Base-by-base conservation (phyloP, 2,888 invertebrate genomes). In the Cryptocheilus praepositus region DNA sequence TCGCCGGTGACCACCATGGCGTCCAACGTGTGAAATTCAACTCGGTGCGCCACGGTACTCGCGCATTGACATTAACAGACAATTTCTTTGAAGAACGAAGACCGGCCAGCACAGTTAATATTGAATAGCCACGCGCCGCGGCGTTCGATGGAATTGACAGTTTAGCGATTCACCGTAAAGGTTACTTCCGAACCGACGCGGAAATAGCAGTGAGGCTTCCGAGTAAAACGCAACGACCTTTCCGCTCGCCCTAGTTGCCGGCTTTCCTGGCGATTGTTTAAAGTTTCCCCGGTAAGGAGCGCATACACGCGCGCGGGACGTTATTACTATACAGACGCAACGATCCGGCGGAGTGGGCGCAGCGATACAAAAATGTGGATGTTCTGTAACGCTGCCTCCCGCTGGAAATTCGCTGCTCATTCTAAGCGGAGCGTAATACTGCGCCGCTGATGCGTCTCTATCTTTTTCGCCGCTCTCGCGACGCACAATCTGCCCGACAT, bases 271-370 rank as follows among this genome's bases (percentile, higher is more conserved):
- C 18, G 68, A 53, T 64, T 69, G 54, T 61, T 64, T 56, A 74
- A 77, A 74, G 67, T 77, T 70, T 57, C 56, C 56, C 11, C 18
- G 22, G 58, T 46, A 36, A n/a, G 63, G 66, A 66, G 62, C 74
- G 62, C 57, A 56, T 67, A 25, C 5, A 25, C 25, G 25, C 25
- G 25, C 25, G 25, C 25, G 25, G 25, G 69, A 74, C 71, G 77
- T 77, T 77, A 77, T 74, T 76, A 76, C 25, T 25, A 5, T 3
- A 25, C 25, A 25, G 25, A 5, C 25, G 3, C 3, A 25, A 25
- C 25, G 25, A 25, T 25, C 25, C 25, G 5, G 25, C 3, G 3
- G 5, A 25, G 25, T 3, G 25, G 25, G 25, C 5, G 25, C 25
- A 25, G 25, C 25, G 25, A 25, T 2, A 25, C 3, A 25, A 25